These are phyloP conservation scores for Cercopithecus petaurista DNA, from an alignment of 2,797 vertebrate species.

Conservation along the genomic window DNA sequence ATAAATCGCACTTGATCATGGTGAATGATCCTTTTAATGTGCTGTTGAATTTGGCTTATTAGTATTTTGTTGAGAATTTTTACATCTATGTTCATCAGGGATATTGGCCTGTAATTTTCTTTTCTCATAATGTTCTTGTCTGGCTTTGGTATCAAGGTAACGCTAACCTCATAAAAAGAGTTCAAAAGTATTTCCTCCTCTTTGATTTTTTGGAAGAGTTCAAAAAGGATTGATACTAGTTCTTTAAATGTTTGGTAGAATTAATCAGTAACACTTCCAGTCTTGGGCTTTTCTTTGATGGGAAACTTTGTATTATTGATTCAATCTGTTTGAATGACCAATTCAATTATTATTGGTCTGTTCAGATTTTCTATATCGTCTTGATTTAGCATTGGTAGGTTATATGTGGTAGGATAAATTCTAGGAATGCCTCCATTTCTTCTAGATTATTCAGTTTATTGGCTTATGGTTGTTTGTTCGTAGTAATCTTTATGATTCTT, in stretches of 20 bases:
- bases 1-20: not conserved
- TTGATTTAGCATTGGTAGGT: not conserved
- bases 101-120: not conserved
- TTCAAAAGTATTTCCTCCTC: not conserved
- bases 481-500: not conserved
- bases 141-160: not conserved
- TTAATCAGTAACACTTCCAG: not conserved
- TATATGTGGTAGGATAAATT: not conserved
- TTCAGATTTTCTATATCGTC: not conserved
- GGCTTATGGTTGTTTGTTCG: not conserved
- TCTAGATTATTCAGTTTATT: not conserved
- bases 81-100: not conserved
- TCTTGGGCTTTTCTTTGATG: not conserved
- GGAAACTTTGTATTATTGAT: not conserved
- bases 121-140: not conserved
- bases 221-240: not conserved
- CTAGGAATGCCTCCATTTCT: not conserved
- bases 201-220: not conserved
- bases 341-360: not conserved
- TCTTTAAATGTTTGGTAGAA: not conserved
- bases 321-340: not conserved
- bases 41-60: not conserved
- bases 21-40: not conserved
- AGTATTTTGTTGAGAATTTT: not conserved
- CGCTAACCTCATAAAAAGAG: not conserved